Evolutionary conservation across 2,888 invertebrate genomes (phyloP).

Genomic region (Taenaris catops): DNA sequence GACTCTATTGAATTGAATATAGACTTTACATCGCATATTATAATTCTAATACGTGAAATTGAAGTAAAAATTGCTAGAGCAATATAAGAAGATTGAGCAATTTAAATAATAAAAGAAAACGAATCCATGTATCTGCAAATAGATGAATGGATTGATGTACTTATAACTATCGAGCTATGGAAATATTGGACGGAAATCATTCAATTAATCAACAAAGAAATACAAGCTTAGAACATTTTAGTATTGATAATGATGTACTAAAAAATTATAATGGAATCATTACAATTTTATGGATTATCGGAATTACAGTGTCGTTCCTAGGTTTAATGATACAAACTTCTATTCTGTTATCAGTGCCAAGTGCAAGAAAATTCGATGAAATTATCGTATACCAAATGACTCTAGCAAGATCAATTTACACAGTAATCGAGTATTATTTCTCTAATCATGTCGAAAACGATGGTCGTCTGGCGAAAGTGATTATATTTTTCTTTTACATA

Average conservation of each 20-base stretch:
- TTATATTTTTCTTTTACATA: conserved; percentile 33
- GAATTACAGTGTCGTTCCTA: conserved; percentile 36
- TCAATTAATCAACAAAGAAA: background rate
- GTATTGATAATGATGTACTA: background rate
- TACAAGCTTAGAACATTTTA: background rate
- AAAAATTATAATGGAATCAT: conserved; percentile 17
- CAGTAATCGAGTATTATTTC: conserved; percentile 36
- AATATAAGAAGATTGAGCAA: too few species aligned
- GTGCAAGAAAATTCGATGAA: conserved; percentile 46
- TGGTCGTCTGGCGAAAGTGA: conserved; percentile 16
- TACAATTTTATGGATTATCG: conserved; percentile 34
- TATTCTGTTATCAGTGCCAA: conserved; percentile 33
- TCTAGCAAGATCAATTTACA: conserved; percentile 41
- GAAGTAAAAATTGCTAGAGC: too few species aligned
- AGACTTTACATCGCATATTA: too few species aligned
- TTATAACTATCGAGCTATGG: conserved; percentile 1
- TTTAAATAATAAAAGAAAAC: too few species aligned
- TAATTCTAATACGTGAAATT: too few species aligned
- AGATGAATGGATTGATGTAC: too few species aligned
- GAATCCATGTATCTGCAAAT: too few species aligned
- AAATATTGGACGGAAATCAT: background rate
- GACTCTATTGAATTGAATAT: too few species aligned
- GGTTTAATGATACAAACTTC: conserved; percentile 37
- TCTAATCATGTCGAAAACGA: conserved; percentile 9
- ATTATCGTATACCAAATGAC: conserved; percentile 47